Conservation (phyloP, 2,797 vertebrate species). For the Gouania willdenowi region DNA sequence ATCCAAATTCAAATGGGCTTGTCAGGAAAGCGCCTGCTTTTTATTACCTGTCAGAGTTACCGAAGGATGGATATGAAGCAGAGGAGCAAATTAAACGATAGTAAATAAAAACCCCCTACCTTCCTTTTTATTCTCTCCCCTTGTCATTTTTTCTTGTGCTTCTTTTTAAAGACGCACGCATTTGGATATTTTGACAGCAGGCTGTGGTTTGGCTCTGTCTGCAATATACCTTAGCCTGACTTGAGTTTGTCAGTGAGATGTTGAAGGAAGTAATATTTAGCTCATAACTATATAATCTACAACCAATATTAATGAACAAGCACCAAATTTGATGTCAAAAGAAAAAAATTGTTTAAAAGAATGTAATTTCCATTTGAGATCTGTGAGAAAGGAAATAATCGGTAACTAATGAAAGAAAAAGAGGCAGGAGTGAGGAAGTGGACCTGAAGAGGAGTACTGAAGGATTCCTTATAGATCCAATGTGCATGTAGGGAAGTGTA, state of each 20-base stretch:
- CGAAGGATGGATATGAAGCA: slow-evolving; percentile 54
- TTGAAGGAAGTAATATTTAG: slow-evolving; percentile 46
- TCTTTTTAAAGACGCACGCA: slow-evolving; percentile 28
- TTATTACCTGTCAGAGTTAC: slow-evolving; percentile 72
- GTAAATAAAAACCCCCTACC: slow-evolving; percentile 63
- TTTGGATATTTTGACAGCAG: slow-evolving; percentile 49
- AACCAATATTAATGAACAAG: slow-evolving; percentile 2
- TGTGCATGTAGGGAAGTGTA: slow-evolving; percentile 10
- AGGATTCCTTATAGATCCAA: slow-evolving; percentile 24
- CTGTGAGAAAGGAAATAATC: slow-evolving; percentile 15
- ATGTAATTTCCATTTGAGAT: slow-evolving; percentile 12
- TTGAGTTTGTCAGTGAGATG: slow-evolving; percentile 58
- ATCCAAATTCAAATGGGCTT: slow-evolving; percentile 74
- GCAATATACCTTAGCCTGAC: slow-evolving; percentile 40
- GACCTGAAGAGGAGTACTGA: not conserved
- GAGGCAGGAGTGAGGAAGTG: not conserved
- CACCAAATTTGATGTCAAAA: not conserved
- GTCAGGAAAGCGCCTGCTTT: slow-evolving; percentile 62
- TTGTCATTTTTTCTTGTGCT: slow-evolving; percentile 19
- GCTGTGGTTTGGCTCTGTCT: slow-evolving; percentile 50
- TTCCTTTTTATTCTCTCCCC: slow-evolving; percentile 15
- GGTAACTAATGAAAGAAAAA: not conserved
- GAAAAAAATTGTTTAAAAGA: slow-evolving; percentile 10
- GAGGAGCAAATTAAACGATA: slow-evolving; percentile 68
- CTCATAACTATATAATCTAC: slow-evolving; percentile 37